Evolutionary conservation across 2,113 vertebrate species (phyloP).

Genomic region (Corythoichthys intestinalis): DNA sequence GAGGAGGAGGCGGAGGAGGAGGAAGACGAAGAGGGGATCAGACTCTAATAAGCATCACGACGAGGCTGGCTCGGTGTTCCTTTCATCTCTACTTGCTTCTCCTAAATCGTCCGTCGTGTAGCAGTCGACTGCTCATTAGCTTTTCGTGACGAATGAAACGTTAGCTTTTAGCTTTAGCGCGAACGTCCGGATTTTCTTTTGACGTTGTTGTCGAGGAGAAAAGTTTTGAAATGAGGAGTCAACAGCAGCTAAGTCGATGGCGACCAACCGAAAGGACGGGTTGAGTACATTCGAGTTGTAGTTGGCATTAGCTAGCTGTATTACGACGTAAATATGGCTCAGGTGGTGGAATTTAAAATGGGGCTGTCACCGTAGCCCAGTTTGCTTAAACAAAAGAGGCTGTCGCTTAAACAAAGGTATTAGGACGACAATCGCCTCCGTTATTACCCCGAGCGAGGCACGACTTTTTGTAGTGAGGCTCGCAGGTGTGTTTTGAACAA

Average conservation of each 20-base stretch:
- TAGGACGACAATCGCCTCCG: neutral
- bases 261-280: conserved; percentile 3
- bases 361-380: conserved; percentile 30
- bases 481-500: conserved; percentile 42
- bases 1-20: neutral
- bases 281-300: neutral
- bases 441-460: neutral
- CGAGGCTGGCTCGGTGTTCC: conserved; percentile 36
- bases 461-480: neutral
- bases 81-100: conserved; percentile 36
- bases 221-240: conserved; percentile 54
- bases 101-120: conserved; percentile 10
- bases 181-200: neutral
- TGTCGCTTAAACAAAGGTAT: neutral
- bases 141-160: neutral
- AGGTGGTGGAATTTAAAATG: conserved; percentile 49
- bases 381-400: conserved; percentile 12
- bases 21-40: conserved; percentile 51
- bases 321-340: conserved; percentile 34
- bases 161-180: neutral
- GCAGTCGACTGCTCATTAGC: neutral
- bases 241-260: conserved; percentile 44
- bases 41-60: conserved; percentile 60
- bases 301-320: neutral
- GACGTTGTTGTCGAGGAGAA: conserved; percentile 38